Evolutionary conservation across 2,797 vertebrate species (phyloP), one percentile per base, ranked within the genome.

Genomic region (Calcarius lapponicus): DNA sequence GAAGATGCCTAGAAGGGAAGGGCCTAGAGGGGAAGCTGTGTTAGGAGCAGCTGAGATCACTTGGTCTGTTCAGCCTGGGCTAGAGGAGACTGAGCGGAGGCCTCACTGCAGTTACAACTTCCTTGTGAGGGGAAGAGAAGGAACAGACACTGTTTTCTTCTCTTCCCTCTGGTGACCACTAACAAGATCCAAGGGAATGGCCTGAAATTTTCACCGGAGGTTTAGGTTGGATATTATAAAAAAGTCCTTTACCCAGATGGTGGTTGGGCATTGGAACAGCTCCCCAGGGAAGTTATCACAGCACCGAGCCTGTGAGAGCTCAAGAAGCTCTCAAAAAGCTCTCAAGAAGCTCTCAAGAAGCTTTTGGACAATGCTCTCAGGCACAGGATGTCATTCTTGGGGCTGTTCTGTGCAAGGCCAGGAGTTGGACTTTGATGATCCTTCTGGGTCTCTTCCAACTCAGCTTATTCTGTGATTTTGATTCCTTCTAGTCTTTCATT

Each of bases 21-120:
- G 22, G 26, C 3, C 18, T 22, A 18, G 32, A 67, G 38, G 15
- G 4, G 62, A 75, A 28, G 15, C 12, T 0, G 0, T 32, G 3
- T 32, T 45, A 85, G 32, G 32, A 45, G 38, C 4, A 17, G 28
- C 54, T 38, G 38, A 75, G 22, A 36, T 28, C 45, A 16, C 32
- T 61, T 58, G 36, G 32, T 28, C 22, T 58, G 45, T 36, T 60
- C 54, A 60, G n/a, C 7, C 15, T 36, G 45, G 8, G 4, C 0
- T 3, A 36, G 51, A 18, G 32, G 18, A 67, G 19, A 45, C 16
- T 45, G 38, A 53, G 19, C 15, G 13, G 0, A 58, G 1, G 13
- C 16, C 8, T 45, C 38, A 38, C 0, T 45, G 28, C 38, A 29
- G 24, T 60, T 67, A 17, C 32, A 60, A 16, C 22, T 32, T 75